Evolutionary conservation across 1,140 invertebrate genomes (phyloP).

Genomic region (Ridgeia piscesae): DNA sequence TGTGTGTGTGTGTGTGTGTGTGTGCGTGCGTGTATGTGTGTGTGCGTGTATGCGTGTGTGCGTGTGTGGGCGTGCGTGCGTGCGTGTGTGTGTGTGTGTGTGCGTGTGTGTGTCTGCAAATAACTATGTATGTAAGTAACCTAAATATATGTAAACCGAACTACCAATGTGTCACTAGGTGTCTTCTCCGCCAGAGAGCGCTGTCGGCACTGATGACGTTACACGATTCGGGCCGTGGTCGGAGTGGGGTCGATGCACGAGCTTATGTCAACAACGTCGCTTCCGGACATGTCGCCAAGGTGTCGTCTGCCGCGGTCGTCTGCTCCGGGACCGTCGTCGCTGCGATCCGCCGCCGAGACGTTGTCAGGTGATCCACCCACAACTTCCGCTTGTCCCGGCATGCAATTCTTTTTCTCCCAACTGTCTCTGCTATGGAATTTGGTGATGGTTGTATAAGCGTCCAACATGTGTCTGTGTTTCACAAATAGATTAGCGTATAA

Average conservation of each 20-base stretch:
- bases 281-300: not conserved
- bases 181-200: conserved; percentile 22
- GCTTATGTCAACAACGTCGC: conserved; percentile 64
- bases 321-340: conserved; percentile 5
- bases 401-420: not conserved
- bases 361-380: not conserved
- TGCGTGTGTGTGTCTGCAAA: too few relatives aligned
- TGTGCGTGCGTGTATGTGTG: conserved; percentile 56
- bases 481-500: too few relatives aligned
- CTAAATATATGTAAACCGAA: not conserved
- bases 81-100: conserved; percentile 13
- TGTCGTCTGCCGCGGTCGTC: not conserved
- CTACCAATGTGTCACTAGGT: not conserved
- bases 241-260: conserved; percentile 66
- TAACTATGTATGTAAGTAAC: not conserved
- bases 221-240: conserved; percentile 65
- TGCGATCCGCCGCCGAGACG: not conserved
- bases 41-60: conserved; percentile 38
- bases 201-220: conserved; percentile 31
- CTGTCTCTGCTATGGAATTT: too few relatives aligned
- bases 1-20: conserved; percentile 53
- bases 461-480: too few relatives aligned
- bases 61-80: too few relatives aligned
- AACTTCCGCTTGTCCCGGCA: not conserved
- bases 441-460: too few relatives aligned